Evolutionary conservation across 2,888 invertebrate genomes (phyloP).

Genomic region (Drosophila subquinaria): DNA sequence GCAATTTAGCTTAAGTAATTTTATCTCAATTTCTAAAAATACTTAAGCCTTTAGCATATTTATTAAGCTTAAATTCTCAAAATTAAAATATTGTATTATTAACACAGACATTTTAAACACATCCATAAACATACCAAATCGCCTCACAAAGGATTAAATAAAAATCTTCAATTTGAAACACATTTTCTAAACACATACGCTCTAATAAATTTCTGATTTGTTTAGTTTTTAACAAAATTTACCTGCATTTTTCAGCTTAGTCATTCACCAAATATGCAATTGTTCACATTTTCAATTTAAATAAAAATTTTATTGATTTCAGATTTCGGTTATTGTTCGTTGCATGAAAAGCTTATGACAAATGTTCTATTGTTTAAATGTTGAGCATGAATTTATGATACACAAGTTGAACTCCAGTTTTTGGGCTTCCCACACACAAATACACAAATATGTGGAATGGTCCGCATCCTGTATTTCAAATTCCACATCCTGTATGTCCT

Average conservation of each 20-base stretch:
- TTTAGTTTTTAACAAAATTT: not conserved
- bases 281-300: not conserved
- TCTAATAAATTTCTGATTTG: not conserved
- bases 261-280: not conserved
- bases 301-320: not conserved
- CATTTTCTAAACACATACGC: not conserved
- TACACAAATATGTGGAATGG: not conserved
- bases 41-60: not conserved
- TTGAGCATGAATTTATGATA: not conserved
- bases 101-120: not conserved
- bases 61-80: not conserved
- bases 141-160: not conserved
- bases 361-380: not conserved
- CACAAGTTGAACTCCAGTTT: not conserved
- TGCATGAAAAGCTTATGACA: not conserved
- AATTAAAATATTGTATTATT: not conserved
- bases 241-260: not conserved
- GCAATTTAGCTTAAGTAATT: too few species aligned
- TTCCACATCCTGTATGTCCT: slow-evolving; percentile 7
- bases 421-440: slow-evolving; percentile 2
- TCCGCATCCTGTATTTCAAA: slow-evolving; percentile 3
- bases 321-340: not conserved
- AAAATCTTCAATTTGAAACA: not conserved
- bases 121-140: not conserved
- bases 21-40: not conserved